Evolutionary conservation across 2,888 invertebrate genomes (phyloP).

Genomic region (Luffia ferchaultella): DNA sequence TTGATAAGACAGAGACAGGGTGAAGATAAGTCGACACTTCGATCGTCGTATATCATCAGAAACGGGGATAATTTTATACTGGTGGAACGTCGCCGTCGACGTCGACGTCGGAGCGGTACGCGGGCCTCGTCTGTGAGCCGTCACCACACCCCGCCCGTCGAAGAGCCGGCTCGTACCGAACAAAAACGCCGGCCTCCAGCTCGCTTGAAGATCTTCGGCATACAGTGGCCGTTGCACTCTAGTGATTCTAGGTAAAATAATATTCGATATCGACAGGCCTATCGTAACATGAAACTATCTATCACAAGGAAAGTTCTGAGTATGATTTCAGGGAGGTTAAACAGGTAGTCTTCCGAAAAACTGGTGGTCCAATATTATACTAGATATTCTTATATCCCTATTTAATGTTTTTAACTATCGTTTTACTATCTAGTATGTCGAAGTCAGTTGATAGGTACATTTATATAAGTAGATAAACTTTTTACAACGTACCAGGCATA

Average conservation of each 20-base stretch:
- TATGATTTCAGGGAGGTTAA: too few species aligned
- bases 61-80: constrained; percentile 62
- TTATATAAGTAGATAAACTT: too few species aligned
- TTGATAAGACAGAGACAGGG: constrained; percentile 58
- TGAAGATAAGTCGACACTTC: constrained; percentile 56
- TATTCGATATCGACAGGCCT: neutral
- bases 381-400: too few species aligned
- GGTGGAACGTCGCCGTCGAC: constrained; percentile 51
- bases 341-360: too few species aligned
- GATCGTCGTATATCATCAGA: constrained; percentile 57
- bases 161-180: constrained; percentile 45
- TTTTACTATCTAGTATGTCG: too few species aligned
- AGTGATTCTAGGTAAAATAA: constrained; percentile 59
- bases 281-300: too few species aligned
- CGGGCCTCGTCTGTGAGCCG: constrained; percentile 53
- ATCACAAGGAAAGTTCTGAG: too few species aligned
- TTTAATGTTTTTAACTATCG: too few species aligned
- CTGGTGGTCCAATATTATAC: too few species aligned
- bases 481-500: too few species aligned
- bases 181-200: constrained; percentile 58
- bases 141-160: constrained; percentile 55
- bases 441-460: too few species aligned
- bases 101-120: constrained; percentile 53
- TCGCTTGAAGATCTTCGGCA: constrained; percentile 55
- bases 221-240: constrained; percentile 62